These are phyloP conservation scores for Paedocypris sp. DNA, from an alignment of 2,113 vertebrate species.

Conservation along the genomic window DNA sequence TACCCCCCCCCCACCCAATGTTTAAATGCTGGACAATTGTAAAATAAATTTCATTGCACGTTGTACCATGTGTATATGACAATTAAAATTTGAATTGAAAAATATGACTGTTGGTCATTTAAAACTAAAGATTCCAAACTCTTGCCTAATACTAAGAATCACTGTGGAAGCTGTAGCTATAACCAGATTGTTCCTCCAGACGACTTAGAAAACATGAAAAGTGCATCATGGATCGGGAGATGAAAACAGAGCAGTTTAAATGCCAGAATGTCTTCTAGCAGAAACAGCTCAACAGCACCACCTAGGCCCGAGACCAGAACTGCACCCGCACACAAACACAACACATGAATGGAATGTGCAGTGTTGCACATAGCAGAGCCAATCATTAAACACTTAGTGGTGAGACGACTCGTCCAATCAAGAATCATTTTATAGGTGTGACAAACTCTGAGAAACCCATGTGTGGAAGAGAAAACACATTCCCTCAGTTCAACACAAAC, in stretches of 20 bases:
- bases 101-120: too few relatives aligned
- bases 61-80: too few relatives aligned
- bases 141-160: too few relatives aligned
- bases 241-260: neutral
- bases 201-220: neutral
- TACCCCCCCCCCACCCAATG: too few relatives aligned
- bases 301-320: neutral
- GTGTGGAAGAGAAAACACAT: too few relatives aligned
- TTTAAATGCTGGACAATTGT: too few relatives aligned
- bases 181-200: neutral
- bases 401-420: constrained; percentile 6
- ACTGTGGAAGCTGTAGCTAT: neutral
- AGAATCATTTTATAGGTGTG: constrained; percentile 3
- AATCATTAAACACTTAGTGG: constrained; percentile 8
- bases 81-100: too few relatives aligned
- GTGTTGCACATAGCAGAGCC: constrained; percentile 11
- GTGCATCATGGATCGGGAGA: neutral
- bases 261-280: neutral
- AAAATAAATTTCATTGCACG: too few relatives aligned
- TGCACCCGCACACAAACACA: neutral
- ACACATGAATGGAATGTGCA: constrained; percentile 3
- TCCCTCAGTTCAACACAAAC: too few relatives aligned
- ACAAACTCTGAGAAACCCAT: too few relatives aligned
- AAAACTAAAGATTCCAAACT: too few relatives aligned
- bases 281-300: constrained; percentile 1